phyloP scores from a whole-genome alignment of 2,888 invertebrate genomes.

The Leptinotarsa rubiginosa region DNA sequence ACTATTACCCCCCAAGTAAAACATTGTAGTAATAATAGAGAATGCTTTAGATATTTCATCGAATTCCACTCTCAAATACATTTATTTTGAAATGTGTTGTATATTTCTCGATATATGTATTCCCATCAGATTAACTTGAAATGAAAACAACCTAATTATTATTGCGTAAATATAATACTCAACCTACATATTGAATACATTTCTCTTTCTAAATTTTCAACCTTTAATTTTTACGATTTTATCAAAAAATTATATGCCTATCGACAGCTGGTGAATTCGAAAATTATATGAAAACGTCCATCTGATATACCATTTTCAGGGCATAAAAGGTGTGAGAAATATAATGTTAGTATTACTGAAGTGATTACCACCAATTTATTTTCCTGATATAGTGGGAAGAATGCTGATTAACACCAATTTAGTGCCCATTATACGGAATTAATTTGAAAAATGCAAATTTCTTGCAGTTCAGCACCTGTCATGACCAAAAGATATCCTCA shows the following conservation, averaged over 20 bases:
- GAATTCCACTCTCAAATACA: no score
- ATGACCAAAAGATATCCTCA: background rate
- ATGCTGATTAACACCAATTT: conserved; percentile 9
- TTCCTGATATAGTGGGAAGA: background rate
- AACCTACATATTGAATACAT: background rate
- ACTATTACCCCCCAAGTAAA: no score
- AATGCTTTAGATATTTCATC: no score
- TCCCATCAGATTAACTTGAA: no score
- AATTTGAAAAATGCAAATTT: background rate
- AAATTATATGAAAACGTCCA: background rate
- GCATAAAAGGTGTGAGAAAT: conserved; percentile 2
- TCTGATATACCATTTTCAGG: background rate
- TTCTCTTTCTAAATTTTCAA: background rate
- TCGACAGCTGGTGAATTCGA: background rate
- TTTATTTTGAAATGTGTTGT: no score
- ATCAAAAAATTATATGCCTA: background rate
- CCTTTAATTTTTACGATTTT: background rate
- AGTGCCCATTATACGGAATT: background rate
- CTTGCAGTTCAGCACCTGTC: conserved; percentile 5
- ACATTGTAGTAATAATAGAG: no score
- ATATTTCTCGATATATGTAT: no score
- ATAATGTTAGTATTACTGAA: background rate
- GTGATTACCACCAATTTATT: conserved; percentile 10
- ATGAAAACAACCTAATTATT: no score
- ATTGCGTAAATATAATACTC: no score